Conservation (phyloP, 1,140 invertebrate species). For the Euura saliciscinereae region DNA sequence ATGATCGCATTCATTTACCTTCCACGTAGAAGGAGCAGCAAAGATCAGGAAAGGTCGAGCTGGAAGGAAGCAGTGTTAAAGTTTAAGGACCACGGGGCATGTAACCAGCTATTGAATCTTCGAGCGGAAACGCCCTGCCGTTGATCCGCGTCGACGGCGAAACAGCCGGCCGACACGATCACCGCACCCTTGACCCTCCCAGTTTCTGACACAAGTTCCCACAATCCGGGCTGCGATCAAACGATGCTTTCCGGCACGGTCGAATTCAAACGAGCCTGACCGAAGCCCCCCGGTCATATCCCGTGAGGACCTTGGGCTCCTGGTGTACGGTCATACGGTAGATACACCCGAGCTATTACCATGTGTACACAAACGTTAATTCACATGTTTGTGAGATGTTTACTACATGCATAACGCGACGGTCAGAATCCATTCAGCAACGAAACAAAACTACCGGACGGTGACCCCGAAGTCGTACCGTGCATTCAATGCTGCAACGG, state of each 20-base stretch:
- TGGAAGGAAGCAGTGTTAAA: too few species aligned
- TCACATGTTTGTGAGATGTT: too few species aligned
- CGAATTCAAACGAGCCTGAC: constrained; percentile 8
- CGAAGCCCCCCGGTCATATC: not conserved
- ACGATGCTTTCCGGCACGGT: constrained; percentile 29
- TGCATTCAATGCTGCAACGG: not conserved
- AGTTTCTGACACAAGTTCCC: constrained; percentile 22
- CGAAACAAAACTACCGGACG: not conserved
- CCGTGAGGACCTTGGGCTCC: too few species aligned
- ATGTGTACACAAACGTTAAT: too few species aligned
- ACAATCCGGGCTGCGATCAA: constrained; percentile 26
- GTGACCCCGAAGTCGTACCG: not conserved
- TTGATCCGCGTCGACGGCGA: not conserved
- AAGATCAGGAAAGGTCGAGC: too few species aligned
- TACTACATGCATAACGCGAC: not conserved
- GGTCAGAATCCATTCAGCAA: not conserved
- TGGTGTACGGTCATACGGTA: too few species aligned
- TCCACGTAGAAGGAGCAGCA: too few species aligned
- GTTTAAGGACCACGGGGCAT: too few species aligned
- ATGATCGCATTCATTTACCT: too few species aligned
- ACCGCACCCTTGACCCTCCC: constrained; percentile 16
- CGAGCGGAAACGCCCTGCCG: constrained; percentile 1
- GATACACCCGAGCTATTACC: too few species aligned
- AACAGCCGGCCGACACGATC: constrained; percentile 6
- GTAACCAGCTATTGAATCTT: not conserved